Base-by-base conservation (phyloP, 2,113 vertebrate species). In the Pelodiscus sinensis region DNA sequence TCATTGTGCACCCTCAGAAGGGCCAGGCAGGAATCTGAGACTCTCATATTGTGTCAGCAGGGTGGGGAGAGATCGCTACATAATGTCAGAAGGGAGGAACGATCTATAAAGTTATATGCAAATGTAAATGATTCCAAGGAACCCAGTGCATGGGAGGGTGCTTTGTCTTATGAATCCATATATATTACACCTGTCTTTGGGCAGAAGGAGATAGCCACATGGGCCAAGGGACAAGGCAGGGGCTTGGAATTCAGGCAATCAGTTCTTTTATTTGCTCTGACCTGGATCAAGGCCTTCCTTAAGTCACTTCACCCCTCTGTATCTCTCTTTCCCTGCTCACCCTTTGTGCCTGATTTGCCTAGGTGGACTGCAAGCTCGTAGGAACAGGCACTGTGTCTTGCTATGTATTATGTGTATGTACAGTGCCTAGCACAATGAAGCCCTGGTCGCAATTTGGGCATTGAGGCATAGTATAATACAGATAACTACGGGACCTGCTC, bases 361-460 rank as follows among this genome's bases (percentile, higher is more conserved):
- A 10, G 2, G 19, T 9, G 1, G 85, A 31, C 24, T 10, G 0
- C 0, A 81, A 87, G 65, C 54, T 25, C 29, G 22, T 29, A n/a
- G 29, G 78, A 79, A 18, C 78, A 31, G 14, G 52, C 27, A 52
- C 29, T n/a, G 2, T 52, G 50, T 55, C 29, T n/a, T 29, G 18
- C 16, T 77, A 13, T 79, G 9, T 12, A 25, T 27, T 79, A 18
- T 12, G n/a, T 24, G 82, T 12, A 44, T 27, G 38, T 50, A 50
- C 73, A 50, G 73, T 13, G 38, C 38, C 73, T 77, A 44, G 44
- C 22, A 0, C 44, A 38, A 60, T 1, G 62, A 35, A 60, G 60
- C n/a, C 54, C 38, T 31, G 0, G 0, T 44, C 62, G 31, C 82
- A 29, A 35, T 14, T 0, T 2, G 77, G 0, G 18, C 80, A 88